Evolutionary conservation across 2,113 vertebrate species (phyloP).

Genomic region (Phaetusa simplex): DNA sequence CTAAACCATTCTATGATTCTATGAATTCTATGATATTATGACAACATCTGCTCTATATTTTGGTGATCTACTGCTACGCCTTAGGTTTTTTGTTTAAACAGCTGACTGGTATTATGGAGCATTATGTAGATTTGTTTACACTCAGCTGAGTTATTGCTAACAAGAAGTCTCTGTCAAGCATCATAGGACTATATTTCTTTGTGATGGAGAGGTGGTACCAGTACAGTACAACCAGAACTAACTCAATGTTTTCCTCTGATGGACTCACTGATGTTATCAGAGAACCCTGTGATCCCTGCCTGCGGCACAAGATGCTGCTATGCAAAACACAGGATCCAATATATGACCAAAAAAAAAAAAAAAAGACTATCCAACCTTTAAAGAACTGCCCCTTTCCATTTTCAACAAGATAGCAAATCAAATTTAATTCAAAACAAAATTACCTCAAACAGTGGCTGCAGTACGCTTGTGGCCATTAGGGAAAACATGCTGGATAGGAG

Average conservation of each 20-base stretch:
- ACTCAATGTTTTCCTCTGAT: background rate
- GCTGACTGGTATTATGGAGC: background rate
- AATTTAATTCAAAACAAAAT: background rate
- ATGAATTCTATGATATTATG: background rate
- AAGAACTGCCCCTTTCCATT: background rate
- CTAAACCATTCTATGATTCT: background rate
- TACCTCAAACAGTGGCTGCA: background rate
- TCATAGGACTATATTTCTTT: background rate
- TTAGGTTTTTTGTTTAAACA: background rate
- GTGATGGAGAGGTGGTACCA: background rate
- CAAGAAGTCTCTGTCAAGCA: background rate
- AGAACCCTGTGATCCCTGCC: background rate
- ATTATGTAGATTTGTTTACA: background rate
- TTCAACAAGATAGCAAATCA: background rate
- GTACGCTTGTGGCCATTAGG: background rate
- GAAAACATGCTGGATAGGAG: background rate
- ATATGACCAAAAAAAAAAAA: background rate
- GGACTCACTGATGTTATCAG: background rate
- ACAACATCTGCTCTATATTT: background rate
- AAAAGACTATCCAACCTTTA: background rate
- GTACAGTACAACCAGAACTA: background rate
- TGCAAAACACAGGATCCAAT: background rate
- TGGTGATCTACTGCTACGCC: background rate
- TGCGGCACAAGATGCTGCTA: background rate
- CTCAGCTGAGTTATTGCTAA: background rate